phyloP scores from a whole-genome alignment of 2,113 vertebrate species.

The Promerops cafer region DNA sequence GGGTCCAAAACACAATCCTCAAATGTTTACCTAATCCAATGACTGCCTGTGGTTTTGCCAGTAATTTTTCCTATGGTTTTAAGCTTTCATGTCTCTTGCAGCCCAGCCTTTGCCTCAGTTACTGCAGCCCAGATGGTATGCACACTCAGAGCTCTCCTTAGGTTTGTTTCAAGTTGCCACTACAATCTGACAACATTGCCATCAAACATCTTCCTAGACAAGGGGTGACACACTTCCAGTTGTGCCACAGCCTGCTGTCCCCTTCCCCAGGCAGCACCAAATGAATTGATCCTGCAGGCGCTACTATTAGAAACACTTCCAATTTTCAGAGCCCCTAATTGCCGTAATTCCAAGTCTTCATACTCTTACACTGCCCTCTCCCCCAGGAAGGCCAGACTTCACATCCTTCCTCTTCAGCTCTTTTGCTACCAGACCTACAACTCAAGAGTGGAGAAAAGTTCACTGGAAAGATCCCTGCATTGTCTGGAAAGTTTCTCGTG shows the following conservation, averaged over 20 bases:
- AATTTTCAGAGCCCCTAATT: not conserved
- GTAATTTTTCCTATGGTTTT: not conserved
- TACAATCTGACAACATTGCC: not conserved
- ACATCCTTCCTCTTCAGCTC: not conserved
- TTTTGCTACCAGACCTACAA: not conserved
- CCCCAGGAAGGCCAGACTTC: not conserved
- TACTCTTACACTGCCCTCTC: not conserved
- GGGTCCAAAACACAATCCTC: not conserved
- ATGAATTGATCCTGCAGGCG: not conserved
- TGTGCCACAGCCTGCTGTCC: not conserved
- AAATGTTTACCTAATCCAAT: not conserved
- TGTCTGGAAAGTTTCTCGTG: not conserved
- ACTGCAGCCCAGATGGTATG: not conserved
- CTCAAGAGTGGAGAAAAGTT: not conserved
- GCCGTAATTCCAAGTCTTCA: fast-evolving
- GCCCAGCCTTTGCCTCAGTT: not conserved
- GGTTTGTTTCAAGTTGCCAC: not conserved
- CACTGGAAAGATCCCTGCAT: not conserved
- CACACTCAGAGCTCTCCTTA: not conserved
- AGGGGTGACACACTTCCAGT: not conserved
- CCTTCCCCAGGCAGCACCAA: not conserved
- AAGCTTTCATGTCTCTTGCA: not conserved
- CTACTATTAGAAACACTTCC: too few relatives aligned
- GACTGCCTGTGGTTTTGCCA: not conserved
- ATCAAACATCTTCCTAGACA: not conserved